Conservation (phyloP, 2,113 vertebrate genomes). For the Chionis minor region DNA sequence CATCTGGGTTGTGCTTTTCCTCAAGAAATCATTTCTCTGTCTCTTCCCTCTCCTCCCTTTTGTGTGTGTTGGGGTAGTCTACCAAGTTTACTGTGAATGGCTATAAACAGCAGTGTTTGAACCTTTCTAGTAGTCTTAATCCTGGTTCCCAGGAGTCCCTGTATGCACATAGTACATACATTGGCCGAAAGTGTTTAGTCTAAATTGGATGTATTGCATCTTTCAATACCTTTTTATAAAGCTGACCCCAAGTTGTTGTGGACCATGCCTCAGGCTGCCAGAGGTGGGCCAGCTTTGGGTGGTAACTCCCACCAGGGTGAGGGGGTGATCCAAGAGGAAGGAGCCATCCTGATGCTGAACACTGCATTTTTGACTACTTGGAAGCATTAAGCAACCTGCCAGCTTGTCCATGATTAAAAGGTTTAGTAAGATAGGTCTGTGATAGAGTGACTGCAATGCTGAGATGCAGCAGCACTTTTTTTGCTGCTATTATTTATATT, state of each 20-base stretch:
- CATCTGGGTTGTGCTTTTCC: background rate
- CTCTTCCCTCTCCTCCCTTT: background rate
- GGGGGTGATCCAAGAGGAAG: background rate
- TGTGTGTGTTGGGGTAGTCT: background rate
- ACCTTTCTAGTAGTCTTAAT: background rate
- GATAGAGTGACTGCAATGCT: background rate
- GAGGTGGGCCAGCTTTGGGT: background rate
- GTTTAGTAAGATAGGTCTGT: background rate
- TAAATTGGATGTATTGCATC: background rate
- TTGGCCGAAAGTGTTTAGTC: background rate
- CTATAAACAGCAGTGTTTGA: background rate
- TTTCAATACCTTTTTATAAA: background rate
- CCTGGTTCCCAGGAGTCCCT: background rate
- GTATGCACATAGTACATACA: background rate
- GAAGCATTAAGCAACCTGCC: background rate
- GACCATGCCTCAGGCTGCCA: background rate
- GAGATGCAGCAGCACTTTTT: background rate
- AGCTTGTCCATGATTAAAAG: background rate
- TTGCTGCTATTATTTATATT: constrained; percentile 8
- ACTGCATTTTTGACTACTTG: background rate
- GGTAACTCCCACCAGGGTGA: background rate
- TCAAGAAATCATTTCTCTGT: background rate
- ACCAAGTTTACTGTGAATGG: background rate
- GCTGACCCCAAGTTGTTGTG: background rate
- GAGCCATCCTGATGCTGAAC: background rate